phyloP scores from a whole-genome alignment of 1,140 invertebrate species.

The Tetramorium alpestre region DNA sequence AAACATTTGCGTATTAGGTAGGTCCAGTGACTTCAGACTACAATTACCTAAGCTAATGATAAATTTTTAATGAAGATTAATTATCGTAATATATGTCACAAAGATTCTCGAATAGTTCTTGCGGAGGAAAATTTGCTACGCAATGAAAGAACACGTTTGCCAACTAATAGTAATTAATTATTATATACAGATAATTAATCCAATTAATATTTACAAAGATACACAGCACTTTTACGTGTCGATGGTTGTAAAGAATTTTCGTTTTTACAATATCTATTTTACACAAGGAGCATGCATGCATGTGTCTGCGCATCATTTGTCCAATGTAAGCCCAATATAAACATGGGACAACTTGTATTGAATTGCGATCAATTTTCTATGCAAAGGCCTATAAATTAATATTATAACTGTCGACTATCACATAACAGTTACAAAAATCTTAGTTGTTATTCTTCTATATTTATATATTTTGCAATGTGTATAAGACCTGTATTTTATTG shows the following conservation, averaged over 20 bases:
- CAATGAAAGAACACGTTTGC: conserved; percentile 78
- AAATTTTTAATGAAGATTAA: conserved; percentile 75
- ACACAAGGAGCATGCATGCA: conserved; percentile 71
- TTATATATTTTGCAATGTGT: conserved; percentile 83
- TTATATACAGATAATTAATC: conserved; percentile 77
- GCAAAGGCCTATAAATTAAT: conserved; percentile 74
- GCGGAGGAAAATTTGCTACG: conserved; percentile 59
- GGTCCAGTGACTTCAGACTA: conserved; percentile 76
- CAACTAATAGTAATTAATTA: conserved; percentile 81
- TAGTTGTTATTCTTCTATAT: conserved; percentile 84
- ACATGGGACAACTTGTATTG: conserved; percentile 62
- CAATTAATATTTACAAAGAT: conserved; percentile 73
- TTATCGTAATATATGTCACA: conserved; percentile 70
- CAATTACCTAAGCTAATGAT: conserved; percentile 76
- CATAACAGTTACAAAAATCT: conserved; percentile 77
- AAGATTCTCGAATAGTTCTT: conserved; percentile 69
- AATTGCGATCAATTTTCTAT: conserved; percentile 67
- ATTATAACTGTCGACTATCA: conserved; percentile 74
- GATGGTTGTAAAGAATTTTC: conserved; percentile 77
- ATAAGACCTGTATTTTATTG: conserved; percentile 80
- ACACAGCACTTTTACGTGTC: conserved; percentile 79
- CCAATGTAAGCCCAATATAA: conserved; percentile 61
- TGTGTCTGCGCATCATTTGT: conserved; percentile 68
- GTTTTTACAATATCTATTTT: conserved; percentile 80
- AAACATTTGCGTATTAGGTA: conserved; percentile 67